Evolutionary conservation across 2,888 invertebrate genomes (phyloP), one percentile per base, ranked within the genome.

Genomic region (Muscina levida): DNA sequence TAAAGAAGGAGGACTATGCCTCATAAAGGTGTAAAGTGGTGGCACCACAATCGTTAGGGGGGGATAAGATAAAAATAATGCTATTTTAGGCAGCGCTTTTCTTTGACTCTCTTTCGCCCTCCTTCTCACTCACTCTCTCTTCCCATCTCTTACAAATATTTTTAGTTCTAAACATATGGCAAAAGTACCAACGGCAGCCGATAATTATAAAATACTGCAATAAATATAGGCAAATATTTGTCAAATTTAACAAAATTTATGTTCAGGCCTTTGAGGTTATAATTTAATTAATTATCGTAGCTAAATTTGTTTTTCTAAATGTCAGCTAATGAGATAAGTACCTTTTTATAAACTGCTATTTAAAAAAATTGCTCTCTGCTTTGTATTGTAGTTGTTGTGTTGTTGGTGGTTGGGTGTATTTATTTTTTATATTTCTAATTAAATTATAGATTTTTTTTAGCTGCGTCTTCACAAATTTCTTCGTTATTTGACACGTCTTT

Each of bases 21-120:
- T 26, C n/a, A 46, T 13, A 8, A 10, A n/a, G 44, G 10, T 19
- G 39, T 22, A 42, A 62, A 59, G 48, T 37, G 11, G 2, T 37
- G 44, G 46, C 11, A 48, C 2, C 48, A 48, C 48, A 19, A 39
- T 11, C 15, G 17, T 53, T 19, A 31, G 42, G 26, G 51, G 37
- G 59, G 62, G 62, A 62, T 62, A 62, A 62, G 62, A 62, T 62
- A 39, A 62, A 17, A 31, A 44, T 22, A 62, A 62, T 62, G 62
- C 62, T 62, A 62, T 62, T 62, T 62, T 62, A 62, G 62, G 62
- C 19, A 37, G 42, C 42, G 13, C 13, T 42, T 39, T 42, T 59
- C 39, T 31, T 59, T 59, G 59, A n/a, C n/a, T n/a, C n/a, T n/a
- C n/a, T n/a, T n/a, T n/a, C n/a, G n/a, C n/a, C n/a, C n/a, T n/a